Evolutionary conservation across 2,888 invertebrate species (phyloP), one percentile per base, ranked within the genome.

Genomic region (Actias luna): DNA sequence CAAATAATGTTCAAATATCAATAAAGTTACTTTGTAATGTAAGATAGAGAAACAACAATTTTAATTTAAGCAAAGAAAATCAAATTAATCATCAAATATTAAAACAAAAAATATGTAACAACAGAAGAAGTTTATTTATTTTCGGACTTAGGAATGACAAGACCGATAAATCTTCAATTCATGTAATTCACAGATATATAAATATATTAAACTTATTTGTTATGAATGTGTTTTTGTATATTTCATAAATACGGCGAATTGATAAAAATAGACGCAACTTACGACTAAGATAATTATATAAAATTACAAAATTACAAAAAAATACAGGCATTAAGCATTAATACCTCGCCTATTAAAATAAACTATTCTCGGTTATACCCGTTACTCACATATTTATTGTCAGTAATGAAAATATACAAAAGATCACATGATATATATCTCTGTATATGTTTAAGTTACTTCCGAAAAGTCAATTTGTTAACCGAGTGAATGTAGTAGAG

Each of bases 401-500:
- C 3, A 52, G 10, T 25, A 25, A 25, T 3, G 2, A 25, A 16
- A 16, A 16, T 16, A 16, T 16, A 25, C 3, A 50, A 46, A 5
- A 50, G 29, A 16, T 29, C 29, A 29, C 16, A 55, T n/a, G n/a
- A n/a, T 8, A 55, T n/a, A 7, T 29, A 29, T 16, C 29, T 55
- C 5, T 5, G 0, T 25, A 55, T 29, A 61, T 63, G 57, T 16
- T 36, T 68, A 59, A 61, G 35, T 64, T 61, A 76, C 77, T 78
- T 79, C 79, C 78, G 79, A 76, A 73, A 64, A 33, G 60, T 67
- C 66, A 14, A 22, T 64, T 67, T 59, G 64, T 62, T 59, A 63
- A 67, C 65, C 74, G 76, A 82, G 85, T 80, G 87, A 87, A 84
- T 80, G 88, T 78, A 68, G 65, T 74, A 68, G 78, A 75, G 77